Base-by-base conservation (phyloP, 2,888 invertebrate genomes). In the Cephalotes varians region DNA sequence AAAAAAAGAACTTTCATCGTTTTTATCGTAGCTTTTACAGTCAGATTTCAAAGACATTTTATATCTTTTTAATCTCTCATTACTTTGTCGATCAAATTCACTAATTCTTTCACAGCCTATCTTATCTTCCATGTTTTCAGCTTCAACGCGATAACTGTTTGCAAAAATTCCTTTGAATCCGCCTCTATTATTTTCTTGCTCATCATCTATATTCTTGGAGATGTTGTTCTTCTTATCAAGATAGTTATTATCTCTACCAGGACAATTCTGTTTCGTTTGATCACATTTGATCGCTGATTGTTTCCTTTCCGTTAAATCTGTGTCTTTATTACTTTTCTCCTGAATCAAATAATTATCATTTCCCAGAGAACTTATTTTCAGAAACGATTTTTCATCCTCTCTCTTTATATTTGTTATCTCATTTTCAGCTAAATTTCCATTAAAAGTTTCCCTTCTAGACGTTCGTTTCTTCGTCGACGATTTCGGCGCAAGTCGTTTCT, bases 401-500 rank as follows among this genome's bases (percentile, higher is more conserved):
- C 3, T 65, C 34, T n/a, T 54, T 10, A 15, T 25, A 1, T 37
- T 69, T 5, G n/a, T 56, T 18, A 18, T 3, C 28, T 54, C 10
- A n/a, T 15, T 60, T 7, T 56, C 31, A 3, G 18, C 9, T 0
- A 47, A 37, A 40, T 65, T 44, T 44, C 18, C 18, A 10, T 69
- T n/a, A 40, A 71, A 44, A 44, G 60, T 54, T n/a, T 3, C 40
- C 4, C 0, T 21, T 0, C 5, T 34, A 1, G 81, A 67, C 9
- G 37, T 56, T 28, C 54, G 84, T 34, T 28, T 47, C 28, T 49
- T 65, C 2, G 54, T 7, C 4, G 74, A 67, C 1, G 90, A 84
- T n/a, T 76, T 72, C 1, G 90, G 90, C 4, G 90, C 91, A 0
- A 88, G 65, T 58, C 84, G 85, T 58, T 90, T 90, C 58, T 85